These are phyloP conservation scores for Tachypleus tridentatus DNA, from an alignment of 1,140 invertebrate genomes.

Conservation along the genomic window DNA sequence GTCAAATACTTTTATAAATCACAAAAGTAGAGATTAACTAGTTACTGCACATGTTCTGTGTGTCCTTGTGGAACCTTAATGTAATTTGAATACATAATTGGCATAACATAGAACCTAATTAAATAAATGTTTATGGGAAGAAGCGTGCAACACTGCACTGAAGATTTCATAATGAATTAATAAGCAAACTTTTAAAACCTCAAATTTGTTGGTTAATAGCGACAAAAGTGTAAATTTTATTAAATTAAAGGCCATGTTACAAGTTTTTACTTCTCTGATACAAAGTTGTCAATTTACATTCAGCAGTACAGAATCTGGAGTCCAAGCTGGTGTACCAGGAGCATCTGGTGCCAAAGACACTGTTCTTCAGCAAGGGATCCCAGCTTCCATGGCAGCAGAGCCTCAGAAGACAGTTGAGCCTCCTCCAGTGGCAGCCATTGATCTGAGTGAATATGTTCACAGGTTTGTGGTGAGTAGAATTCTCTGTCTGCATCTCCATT, in stretches of 20 bases:
- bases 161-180: too few relatives aligned
- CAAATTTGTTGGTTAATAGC: conserved; percentile 18
- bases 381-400: conserved; percentile 6
- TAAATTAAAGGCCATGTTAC: conserved; percentile 1
- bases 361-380: neutral
- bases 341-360: neutral
- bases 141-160: too few relatives aligned
- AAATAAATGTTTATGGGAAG: too few relatives aligned
- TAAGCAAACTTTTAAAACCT: conserved; percentile 14
- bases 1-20: too few relatives aligned
- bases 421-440: conserved; percentile 18
- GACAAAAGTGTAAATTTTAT: too few relatives aligned
- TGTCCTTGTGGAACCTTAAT: too few relatives aligned
- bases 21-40: too few relatives aligned
- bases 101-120: too few relatives aligned
- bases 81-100: too few relatives aligned
- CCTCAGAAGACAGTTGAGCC: conserved; percentile 13
- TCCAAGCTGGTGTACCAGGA: conserved; percentile 2
- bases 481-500: neutral
- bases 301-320: neutral
- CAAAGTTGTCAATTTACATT: neutral
- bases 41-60: too few relatives aligned
- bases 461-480: conserved; percentile 24
- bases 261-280: neutral
- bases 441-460: conserved; percentile 17